Conservation (phyloP, 2,888 invertebrate species). For the Subacronicta megacephala region DNA sequence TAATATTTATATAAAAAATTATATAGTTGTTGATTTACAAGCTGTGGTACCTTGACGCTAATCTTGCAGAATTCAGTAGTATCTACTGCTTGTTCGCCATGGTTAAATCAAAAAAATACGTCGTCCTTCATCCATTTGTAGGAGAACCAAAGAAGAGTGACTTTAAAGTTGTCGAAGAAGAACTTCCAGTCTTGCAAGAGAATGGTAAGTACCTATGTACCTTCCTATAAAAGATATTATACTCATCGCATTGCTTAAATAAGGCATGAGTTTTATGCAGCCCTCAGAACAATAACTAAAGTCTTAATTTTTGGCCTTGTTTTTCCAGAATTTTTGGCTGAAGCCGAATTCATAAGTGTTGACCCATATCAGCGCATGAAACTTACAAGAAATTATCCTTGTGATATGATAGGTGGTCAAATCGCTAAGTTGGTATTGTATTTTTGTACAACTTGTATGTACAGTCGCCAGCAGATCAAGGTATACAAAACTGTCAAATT, state of each 20-base stretch:
- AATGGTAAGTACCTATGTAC: conserved; percentile 88
- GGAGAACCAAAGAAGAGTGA: conserved; percentile 90
- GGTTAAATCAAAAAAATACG: conserved; percentile 90
- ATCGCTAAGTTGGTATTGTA: conserved; percentile 89
- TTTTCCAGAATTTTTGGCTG: conserved; percentile 89
- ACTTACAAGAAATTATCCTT: conserved; percentile 76
- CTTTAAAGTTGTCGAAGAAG: conserved; percentile 91
- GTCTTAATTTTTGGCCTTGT: too few species aligned
- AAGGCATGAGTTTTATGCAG: too few species aligned
- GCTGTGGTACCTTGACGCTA: too few species aligned
- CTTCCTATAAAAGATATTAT: too few species aligned
- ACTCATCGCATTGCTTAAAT: too few species aligned
- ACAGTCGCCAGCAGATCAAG: too few species aligned
- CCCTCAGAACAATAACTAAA: too few species aligned
- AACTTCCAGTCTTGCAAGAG: conserved; percentile 88
- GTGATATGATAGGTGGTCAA: conserved; percentile 92
- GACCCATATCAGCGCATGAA: conserved; percentile 90
- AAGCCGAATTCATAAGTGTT: conserved; percentile 92
- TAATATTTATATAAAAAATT: background rate
- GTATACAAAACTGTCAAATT: too few species aligned
- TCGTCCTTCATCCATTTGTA: conserved; percentile 88
- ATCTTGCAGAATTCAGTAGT: too few species aligned
- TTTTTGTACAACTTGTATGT: too few species aligned
- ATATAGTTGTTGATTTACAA: background rate
- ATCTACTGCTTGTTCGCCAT: conserved; percentile 60